These are phyloP conservation scores for Drosophila subobscura DNA, from an alignment of 1,140 invertebrate genomes.

Conservation along the genomic window DNA sequence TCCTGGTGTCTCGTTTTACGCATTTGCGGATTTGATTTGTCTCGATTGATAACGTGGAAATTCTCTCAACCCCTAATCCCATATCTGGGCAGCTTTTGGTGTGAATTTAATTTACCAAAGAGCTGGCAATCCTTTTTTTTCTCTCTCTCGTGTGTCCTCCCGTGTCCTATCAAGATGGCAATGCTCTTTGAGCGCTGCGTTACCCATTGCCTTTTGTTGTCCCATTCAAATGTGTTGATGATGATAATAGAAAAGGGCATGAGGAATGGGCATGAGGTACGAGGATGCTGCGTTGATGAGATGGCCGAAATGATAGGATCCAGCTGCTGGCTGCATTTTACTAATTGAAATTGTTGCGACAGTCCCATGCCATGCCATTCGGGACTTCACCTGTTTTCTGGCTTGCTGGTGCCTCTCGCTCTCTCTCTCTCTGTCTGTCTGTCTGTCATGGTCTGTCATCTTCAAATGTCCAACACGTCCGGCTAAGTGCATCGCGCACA, in stretches of 20 bases:
- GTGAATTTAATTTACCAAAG: slow-evolving; percentile 82
- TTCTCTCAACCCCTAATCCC: slow-evolving; percentile 67
- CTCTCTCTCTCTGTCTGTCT: not conserved
- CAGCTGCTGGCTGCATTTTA: slow-evolving; percentile 57
- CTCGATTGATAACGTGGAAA: slow-evolving; percentile 51
- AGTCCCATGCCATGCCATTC: not conserved
- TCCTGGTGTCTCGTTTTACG: slow-evolving; percentile 35
- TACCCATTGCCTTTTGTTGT: slow-evolving; percentile 43
- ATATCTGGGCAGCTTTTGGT: slow-evolving; percentile 36
- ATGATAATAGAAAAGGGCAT: slow-evolving; percentile 17
- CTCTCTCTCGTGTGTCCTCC: slow-evolving; percentile 4
- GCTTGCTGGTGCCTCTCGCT: not conserved
- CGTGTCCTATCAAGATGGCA: slow-evolving; percentile 63
- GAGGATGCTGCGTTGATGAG: slow-evolving; percentile 19
- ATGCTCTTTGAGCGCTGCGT: slow-evolving; percentile 29
- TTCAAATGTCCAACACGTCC: slow-evolving; percentile 78
- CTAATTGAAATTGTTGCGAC: slow-evolving; percentile 61
- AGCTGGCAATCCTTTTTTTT: slow-evolving; percentile 68
- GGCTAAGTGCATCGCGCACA: slow-evolving; percentile 53
- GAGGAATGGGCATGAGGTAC: not conserved
- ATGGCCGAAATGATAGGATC: slow-evolving; percentile 27
- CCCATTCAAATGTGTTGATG: slow-evolving; percentile 63
- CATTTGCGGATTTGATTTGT: slow-evolving; percentile 77
- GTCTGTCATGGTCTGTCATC: slow-evolving; percentile 63
- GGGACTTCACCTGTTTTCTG: slow-evolving; percentile 27